Evolutionary conservation across 2,797 vertebrate species (phyloP).

Genomic region (Valencia hispanica): DNA sequence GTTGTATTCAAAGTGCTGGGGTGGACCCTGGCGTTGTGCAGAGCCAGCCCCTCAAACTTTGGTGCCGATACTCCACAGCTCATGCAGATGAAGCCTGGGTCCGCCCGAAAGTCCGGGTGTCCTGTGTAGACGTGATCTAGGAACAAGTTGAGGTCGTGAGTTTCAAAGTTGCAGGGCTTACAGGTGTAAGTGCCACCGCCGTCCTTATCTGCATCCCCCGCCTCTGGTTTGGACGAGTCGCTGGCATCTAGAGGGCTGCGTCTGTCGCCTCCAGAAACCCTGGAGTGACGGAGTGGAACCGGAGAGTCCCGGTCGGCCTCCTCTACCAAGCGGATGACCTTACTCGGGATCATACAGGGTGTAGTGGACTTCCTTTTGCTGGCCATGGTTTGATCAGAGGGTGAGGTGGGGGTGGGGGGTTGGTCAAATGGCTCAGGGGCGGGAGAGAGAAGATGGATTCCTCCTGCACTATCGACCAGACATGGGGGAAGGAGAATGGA

Average conservation of each 20-base stretch:
- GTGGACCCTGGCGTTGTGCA: constrained; percentile 91
- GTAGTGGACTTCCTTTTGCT: constrained; percentile 98
- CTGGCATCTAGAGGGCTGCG: constrained; percentile 55
- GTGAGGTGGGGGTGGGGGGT: constrained; percentile 9
- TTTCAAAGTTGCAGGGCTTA: constrained; percentile 90
- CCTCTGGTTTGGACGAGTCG: constrained; percentile 65
- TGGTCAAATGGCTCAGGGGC: constrained; percentile 43
- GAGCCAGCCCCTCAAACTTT: constrained; percentile 90
- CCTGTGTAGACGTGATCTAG: constrained; percentile 91
- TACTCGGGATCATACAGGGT: constrained; percentile 98
- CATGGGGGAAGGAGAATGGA: constrained; percentile 48
- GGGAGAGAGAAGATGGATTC: constrained; percentile 43
- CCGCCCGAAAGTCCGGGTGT: constrained; percentile 90
- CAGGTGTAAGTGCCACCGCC: constrained; percentile 85
- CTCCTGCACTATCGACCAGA: constrained; percentile 67
- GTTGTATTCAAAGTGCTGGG: constrained; percentile 78
- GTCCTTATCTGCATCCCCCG: constrained; percentile 62
- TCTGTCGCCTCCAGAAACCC: constrained; percentile 52
- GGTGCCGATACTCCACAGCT: constrained; percentile 87
- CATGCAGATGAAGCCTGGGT: constrained; percentile 88
- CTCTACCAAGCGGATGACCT: constrained; percentile 81
- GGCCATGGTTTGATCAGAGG: constrained; percentile 83
- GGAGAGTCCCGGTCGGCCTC: constrained; percentile 78
- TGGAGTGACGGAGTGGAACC: constrained; percentile 49
- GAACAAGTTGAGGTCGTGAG: constrained; percentile 90